Conservation (phyloP, 1,140 invertebrate species). For the Apis mellifera region Amel_HAv3.1 CM009946.2:6036001-6036500, state of each 20-base stretch:
- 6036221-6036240: background rate
- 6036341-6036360: slow-evolving; percentile 54
- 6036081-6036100: no score
- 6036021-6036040: no score
- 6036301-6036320: slow-evolving; percentile 39
- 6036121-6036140: no score
- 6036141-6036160: background rate
- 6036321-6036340: slow-evolving; percentile 65
- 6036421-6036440: slow-evolving; percentile 25
- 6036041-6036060: no score
- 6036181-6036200: no score
- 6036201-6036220: background rate
- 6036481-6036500: background rate
- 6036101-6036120: no score
- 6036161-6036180: no score
- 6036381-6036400: slow-evolving; percentile 50
- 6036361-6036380: slow-evolving; percentile 35
- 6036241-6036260: slow-evolving; percentile 18
- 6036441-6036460: no score
- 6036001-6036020: no score
- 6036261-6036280: slow-evolving; percentile 29
- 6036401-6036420: slow-evolving; percentile 48
- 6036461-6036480: no score
- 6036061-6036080: no score
- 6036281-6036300: slow-evolving; percentile 38